A percentile compares a stretch with the other conserved stretches of the same genome.
phyloP scores from a whole-genome alignment of 1,140 invertebrate species.

The Melitaea cinxia region DNA sequence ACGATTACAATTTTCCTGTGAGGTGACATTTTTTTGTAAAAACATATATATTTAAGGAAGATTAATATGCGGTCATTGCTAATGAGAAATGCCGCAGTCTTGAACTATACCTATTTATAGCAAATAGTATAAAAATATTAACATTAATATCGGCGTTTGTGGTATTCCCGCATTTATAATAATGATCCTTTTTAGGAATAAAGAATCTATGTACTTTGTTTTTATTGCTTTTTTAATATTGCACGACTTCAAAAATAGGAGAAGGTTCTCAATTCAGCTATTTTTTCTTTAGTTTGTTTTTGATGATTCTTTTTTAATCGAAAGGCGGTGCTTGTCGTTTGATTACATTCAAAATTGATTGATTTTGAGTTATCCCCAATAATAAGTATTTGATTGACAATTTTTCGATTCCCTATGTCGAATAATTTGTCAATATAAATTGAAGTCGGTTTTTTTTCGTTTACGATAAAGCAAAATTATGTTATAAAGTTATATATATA shows the following conservation, averaged over 20 bases:
- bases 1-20: neutral
- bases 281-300: neutral
- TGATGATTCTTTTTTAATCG: too few species aligned
- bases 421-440: too few species aligned
- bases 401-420: too few species aligned
- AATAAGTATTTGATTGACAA: too few species aligned
- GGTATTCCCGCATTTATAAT: conserved; percentile 6
- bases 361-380: too few species aligned
- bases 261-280: neutral
- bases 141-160: conserved; percentile 10
- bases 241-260: neutral
- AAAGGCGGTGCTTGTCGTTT: too few species aligned
- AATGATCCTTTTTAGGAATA: conserved; percentile 1
- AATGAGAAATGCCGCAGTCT: conserved; percentile 3
- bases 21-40: neutral
- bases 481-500: too few species aligned
- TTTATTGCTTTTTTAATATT: neutral
- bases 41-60: neutral
- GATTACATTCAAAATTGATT: too few species aligned
- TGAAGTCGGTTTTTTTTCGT: too few species aligned
- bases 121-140: conserved; percentile 8
- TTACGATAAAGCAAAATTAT: too few species aligned
- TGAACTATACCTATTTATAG: conserved; percentile 2
- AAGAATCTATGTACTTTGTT: neutral
- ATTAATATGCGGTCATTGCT: neutral